Conservation (phyloP, 2,797 vertebrate genomes). For the Siniperca scherzeri region DNA sequence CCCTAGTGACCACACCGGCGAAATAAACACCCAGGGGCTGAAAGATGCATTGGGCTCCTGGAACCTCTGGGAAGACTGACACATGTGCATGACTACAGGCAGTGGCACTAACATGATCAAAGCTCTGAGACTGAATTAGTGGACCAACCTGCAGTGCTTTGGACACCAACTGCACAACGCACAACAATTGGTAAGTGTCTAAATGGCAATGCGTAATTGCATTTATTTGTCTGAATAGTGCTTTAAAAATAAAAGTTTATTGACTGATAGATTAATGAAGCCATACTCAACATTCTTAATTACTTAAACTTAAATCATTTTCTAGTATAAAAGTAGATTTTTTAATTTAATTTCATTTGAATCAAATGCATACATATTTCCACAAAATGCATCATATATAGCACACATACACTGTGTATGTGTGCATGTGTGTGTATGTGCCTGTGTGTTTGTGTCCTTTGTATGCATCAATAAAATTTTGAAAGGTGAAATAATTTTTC, state of each 20-base stretch:
- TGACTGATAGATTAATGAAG: not conserved
- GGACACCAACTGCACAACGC: slow-evolving; percentile 12
- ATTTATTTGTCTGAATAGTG: not conserved
- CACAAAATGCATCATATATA: not conserved
- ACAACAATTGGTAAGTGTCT: not conserved
- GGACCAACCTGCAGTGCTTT: slow-evolving; percentile 24
- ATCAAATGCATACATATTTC: not conserved
- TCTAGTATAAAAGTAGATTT: not conserved
- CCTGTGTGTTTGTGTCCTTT: not conserved
- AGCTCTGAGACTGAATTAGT: slow-evolving; percentile 10
- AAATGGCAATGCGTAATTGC: not conserved
- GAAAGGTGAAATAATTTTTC: not conserved
- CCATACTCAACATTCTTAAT: not conserved
- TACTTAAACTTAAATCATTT: not conserved
- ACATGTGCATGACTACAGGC: not conserved
- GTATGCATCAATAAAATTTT: not conserved
- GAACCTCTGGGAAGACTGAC: not conserved
- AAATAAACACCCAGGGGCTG: not conserved
- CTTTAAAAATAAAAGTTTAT: not conserved
- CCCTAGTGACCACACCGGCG: not conserved
- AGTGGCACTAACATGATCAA: not conserved
- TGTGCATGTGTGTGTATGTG: not conserved
- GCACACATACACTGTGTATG: not conserved
- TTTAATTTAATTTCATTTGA: not conserved
- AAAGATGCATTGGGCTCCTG: not conserved